phyloP scores from a whole-genome alignment of 2,113 vertebrate species.

The Sula dactylatra region DNA sequence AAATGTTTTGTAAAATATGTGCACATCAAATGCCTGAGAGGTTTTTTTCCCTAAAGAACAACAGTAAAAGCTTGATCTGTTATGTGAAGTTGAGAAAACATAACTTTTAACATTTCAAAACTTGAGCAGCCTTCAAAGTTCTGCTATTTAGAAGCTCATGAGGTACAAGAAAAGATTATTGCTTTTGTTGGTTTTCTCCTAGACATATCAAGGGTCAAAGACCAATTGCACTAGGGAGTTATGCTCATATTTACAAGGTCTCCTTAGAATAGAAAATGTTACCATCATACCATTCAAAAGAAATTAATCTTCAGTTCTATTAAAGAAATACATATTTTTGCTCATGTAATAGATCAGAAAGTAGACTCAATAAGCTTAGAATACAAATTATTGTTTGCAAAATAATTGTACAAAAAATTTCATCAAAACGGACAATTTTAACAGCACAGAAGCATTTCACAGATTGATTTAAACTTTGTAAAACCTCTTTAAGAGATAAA shows the following conservation, averaged over 20 bases:
- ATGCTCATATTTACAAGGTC: neutral
- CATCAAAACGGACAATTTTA: neutral
- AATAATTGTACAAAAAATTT: neutral
- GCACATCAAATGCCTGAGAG: neutral
- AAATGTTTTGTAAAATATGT: neutral
- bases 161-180: neutral
- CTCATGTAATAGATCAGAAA: neutral
- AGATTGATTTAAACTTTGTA: neutral
- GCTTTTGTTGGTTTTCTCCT: neutral
- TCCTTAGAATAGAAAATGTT: neutral
- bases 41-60: neutral
- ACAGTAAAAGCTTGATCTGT: neutral
- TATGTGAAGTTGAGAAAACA: neutral
- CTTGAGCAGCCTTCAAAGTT: neutral
- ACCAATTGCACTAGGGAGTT: neutral
- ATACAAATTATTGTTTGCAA: neutral
- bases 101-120: neutral
- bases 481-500: neutral
- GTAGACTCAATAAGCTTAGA: neutral
- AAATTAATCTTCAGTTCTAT: neutral
- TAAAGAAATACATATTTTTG: neutral
- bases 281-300: neutral
- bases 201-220: neutral
- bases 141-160: neutral
- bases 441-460: neutral